These are phyloP conservation scores for Cepphus grylle DNA, from an alignment of 2,113 vertebrate species.

Conservation along the genomic window DNA sequence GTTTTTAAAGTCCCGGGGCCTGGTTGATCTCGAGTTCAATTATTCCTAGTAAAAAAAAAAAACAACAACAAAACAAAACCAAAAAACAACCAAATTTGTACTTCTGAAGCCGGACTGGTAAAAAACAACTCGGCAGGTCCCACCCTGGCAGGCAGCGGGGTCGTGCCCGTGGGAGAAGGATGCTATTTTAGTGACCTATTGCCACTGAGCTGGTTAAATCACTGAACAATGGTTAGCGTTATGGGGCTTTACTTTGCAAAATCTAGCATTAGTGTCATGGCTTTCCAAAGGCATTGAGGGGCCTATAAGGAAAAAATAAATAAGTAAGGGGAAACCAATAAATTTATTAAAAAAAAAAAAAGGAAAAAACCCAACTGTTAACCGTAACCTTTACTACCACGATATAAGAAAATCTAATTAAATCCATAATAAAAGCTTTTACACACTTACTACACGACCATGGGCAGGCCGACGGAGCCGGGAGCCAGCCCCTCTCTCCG, in stretches of 20 bases:
- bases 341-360: not conserved
- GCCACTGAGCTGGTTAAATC: slow-evolving; percentile 71
- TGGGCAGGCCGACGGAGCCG: not conserved
- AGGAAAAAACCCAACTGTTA: not conserved
- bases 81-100: not conserved
- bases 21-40: not conserved
- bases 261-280: slow-evolving; percentile 56
- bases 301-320: slow-evolving; percentile 24
- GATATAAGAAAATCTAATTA: not conserved
- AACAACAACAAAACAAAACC: not conserved
- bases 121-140: not conserved
- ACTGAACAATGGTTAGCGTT: slow-evolving; percentile 61
- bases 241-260: slow-evolving; percentile 62
- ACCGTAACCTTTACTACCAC: slow-evolving; percentile 37
- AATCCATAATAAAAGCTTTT: slow-evolving; percentile 33
- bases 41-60: not conserved
- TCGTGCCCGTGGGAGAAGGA: slow-evolving; percentile 45
- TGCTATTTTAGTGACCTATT: slow-evolving; percentile 65
- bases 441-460: not conserved
- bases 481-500: not conserved
- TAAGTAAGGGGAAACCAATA: not conserved
- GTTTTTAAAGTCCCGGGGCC: not conserved
- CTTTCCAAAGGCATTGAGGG: slow-evolving; percentile 31
- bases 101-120: not conserved
- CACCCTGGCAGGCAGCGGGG: slow-evolving; percentile 38